phyloP scores from a whole-genome alignment of 2,113 vertebrate species.

The Orcinus orca region DNA sequence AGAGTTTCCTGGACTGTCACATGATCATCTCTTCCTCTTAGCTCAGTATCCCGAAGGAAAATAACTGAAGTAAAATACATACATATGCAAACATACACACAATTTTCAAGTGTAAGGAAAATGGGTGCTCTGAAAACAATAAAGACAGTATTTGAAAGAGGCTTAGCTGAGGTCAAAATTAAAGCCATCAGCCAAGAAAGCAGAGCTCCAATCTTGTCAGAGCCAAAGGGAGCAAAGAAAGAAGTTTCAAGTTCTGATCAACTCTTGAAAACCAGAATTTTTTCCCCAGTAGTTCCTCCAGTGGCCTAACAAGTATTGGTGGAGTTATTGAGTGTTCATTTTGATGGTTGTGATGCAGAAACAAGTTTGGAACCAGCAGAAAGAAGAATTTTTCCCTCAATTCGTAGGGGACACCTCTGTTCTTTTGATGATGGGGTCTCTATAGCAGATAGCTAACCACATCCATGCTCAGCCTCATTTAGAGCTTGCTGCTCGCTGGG shows the following conservation, averaged over 20 bases:
- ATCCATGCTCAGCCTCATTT: not conserved
- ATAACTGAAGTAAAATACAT: slow-evolving; percentile 31
- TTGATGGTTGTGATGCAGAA: not conserved
- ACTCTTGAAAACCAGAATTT: not conserved
- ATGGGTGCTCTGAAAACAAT: not conserved
- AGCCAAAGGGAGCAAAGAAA: slow-evolving; percentile 11
- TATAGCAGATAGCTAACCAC: not conserved
- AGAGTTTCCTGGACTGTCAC: not conserved
- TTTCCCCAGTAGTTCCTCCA: not conserved
- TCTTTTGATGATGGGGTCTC: not conserved
- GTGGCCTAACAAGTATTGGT: not conserved
- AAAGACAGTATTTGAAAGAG: not conserved
- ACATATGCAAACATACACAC: not conserved
- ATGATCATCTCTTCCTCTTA: not conserved
- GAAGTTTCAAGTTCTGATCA: not conserved
- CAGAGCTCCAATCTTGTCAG: not conserved
- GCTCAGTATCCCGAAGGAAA: not conserved
- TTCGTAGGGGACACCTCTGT: not conserved
- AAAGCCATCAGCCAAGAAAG: slow-evolving; percentile 28
- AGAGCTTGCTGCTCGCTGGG: not conserved
- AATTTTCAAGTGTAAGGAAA: slow-evolving; percentile 27
- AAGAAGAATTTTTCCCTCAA: not conserved
- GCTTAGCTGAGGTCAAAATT: slow-evolving; percentile 36
- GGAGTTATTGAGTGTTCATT: not conserved
- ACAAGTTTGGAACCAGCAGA: not conserved